Conservation (phyloP, 1,140 invertebrate genomes). For the Bombus fervidus region DNA sequence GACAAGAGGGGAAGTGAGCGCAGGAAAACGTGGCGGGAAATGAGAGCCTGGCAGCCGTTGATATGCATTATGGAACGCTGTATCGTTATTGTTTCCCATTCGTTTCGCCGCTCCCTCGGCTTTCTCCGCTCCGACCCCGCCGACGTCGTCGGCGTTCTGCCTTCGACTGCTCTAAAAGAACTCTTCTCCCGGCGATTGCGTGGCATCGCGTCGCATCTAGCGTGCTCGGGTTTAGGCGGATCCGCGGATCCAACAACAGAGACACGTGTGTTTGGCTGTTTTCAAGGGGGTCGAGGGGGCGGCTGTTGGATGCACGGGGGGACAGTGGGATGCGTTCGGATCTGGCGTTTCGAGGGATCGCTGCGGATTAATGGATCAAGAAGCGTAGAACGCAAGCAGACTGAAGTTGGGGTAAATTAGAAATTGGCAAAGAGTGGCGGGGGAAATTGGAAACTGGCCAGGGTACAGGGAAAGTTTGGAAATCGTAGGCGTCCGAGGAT, state of each 20-base stretch:
- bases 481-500: too few species aligned
- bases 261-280: neutral
- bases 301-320: too few species aligned
- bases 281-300: too few species aligned
- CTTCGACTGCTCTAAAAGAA: neutral
- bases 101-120: slow-evolving; percentile 16
- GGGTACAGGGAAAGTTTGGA: too few species aligned
- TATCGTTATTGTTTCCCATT: slow-evolving; percentile 58
- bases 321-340: too few species aligned
- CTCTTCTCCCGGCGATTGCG: slow-evolving; percentile 11
- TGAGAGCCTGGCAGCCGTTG: slow-evolving; percentile 48
- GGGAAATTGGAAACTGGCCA: too few species aligned
- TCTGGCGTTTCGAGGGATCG: too few species aligned
- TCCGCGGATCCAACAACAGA: neutral
- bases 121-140: neutral
- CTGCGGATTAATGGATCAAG: too few species aligned
- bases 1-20: slow-evolving; percentile 14
- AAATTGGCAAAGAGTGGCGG: too few species aligned
- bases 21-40: slow-evolving; percentile 42
- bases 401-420: too few species aligned
- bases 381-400: too few species aligned
- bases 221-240: neutral
- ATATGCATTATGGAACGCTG: slow-evolving; percentile 58
- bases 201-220: neutral
- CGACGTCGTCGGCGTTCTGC: neutral